These are phyloP conservation scores for Porites lutea DNA, from an alignment of 64 coral and sea anemone species.

Conservation along the genomic window DNA sequence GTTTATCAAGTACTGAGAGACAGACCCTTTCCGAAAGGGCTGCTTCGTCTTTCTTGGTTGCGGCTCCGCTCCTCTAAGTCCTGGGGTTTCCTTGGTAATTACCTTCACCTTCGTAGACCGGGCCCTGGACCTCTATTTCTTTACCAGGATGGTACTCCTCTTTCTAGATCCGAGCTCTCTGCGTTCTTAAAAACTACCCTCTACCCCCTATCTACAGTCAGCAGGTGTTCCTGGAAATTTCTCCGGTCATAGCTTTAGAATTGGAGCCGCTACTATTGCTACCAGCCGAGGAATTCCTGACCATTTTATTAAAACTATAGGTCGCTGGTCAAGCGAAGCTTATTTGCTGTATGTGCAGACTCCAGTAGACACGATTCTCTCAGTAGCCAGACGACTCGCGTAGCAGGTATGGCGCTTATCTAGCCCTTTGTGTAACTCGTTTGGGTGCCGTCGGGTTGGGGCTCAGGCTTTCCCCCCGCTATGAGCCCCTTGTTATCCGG, in stretches of 20 bases:
- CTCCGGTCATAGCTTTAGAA: slow-evolving; percentile 12
- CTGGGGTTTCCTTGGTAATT: too few species aligned
- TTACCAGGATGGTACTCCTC: too few species aligned
- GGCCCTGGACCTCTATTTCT: too few species aligned
- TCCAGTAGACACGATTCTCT: neutral
- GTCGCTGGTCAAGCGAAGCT: neutral
- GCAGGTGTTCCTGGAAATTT: slow-evolving; percentile 2
- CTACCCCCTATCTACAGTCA: too few species aligned
- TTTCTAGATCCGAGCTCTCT: too few species aligned
- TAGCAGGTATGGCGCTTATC: neutral
- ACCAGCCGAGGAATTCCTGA: neutral
- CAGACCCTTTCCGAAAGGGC: too few species aligned
- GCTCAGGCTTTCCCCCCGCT: neutral
- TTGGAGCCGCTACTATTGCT: neutral
- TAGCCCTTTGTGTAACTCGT: neutral
- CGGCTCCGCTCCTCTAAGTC: too few species aligned
- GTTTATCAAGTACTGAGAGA: too few species aligned
- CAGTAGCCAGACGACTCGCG: neutral
- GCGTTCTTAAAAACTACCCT: too few species aligned
- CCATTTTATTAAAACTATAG: neutral
- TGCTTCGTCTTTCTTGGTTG: too few species aligned
- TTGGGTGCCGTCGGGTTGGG: neutral
- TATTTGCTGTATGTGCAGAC: neutral
- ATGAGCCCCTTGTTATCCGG: neutral
- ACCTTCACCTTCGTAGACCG: too few species aligned